phyloP scores from a whole-genome alignment of 2,888 invertebrate genomes.

The Conops quadrifasciatus region DNA sequence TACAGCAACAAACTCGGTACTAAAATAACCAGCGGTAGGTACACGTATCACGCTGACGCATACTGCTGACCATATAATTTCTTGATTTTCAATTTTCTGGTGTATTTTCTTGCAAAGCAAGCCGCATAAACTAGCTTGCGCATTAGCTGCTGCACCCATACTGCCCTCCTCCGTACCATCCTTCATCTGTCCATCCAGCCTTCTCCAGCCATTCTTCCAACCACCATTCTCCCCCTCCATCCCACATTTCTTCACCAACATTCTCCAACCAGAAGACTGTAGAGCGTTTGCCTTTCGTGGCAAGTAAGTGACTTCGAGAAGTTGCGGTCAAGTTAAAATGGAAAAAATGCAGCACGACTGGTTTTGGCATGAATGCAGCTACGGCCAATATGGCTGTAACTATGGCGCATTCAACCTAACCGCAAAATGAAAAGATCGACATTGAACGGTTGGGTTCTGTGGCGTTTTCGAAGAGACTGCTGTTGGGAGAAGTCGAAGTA shows the following conservation, averaged over 20 bases:
- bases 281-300: background rate
- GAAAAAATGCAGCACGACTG: slow-evolving; percentile 37
- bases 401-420: slow-evolving; percentile 40
- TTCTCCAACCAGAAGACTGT: too few species aligned
- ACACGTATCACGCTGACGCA: too few species aligned
- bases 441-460: background rate
- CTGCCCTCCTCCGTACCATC: background rate
- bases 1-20: background rate
- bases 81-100: background rate
- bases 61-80: background rate
- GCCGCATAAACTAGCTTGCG: background rate
- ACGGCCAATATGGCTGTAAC: slow-evolving; percentile 6
- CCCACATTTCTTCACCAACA: too few species aligned
- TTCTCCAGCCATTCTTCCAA: background rate
- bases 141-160: background rate
- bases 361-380: slow-evolving; percentile 23
- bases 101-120: background rate
- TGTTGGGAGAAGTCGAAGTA: background rate
- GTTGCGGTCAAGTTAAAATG: background rate
- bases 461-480: background rate
- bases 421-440: slow-evolving; percentile 9
- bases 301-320: background rate
- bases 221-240: background rate
- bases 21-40: background rate
- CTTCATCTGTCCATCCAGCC: background rate